Conservation (phyloP, 2,888 invertebrate genomes). For the Yponomeuta evonymella region DNA sequence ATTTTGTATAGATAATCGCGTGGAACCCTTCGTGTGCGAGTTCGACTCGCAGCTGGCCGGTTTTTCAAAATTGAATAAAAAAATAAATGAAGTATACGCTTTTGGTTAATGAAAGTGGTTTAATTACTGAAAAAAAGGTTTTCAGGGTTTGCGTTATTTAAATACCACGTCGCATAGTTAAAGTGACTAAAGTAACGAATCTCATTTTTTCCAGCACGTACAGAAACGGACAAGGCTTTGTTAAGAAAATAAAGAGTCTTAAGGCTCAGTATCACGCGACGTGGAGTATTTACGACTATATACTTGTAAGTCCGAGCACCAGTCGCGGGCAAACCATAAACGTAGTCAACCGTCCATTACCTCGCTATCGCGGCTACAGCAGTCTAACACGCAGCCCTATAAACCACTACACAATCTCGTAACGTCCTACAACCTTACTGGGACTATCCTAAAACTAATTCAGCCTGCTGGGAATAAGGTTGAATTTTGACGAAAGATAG, state of each 20-base stretch:
- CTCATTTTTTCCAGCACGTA: not conserved
- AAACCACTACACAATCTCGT: conserved; percentile 22
- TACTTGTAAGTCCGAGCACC: conserved; percentile 27
- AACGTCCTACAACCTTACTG: conserved; percentile 27
- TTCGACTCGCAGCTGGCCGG: too few relatives aligned
- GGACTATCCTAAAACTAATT: conserved; percentile 16
- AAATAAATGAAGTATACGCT: too few relatives aligned
- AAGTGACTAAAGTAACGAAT: not conserved
- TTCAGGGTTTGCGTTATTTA: too few relatives aligned
- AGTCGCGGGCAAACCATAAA: conserved; percentile 40
- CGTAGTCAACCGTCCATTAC: conserved; percentile 75
- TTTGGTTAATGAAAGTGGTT: too few relatives aligned
- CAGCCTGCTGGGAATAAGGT: conserved; percentile 20
- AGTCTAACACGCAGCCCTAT: conserved; percentile 60
- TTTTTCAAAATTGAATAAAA: too few relatives aligned
- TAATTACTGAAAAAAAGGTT: too few relatives aligned
- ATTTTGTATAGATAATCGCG: too few relatives aligned
- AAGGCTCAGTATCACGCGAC: conserved; percentile 57
- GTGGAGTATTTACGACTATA: conserved; percentile 60
- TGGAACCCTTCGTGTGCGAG: too few relatives aligned
- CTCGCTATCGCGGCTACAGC: conserved; percentile 65
- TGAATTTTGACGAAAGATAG: conserved; percentile 22
- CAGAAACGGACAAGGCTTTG: conserved; percentile 25
- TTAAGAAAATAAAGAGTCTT: conserved; percentile 61
- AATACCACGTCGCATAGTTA: too few relatives aligned